Percentiles rank a stretch among this genome's conserved stretches.
phyloP scores from a whole-genome alignment of 2,113 vertebrate species.

The Anthoscopus minutus region DNA sequence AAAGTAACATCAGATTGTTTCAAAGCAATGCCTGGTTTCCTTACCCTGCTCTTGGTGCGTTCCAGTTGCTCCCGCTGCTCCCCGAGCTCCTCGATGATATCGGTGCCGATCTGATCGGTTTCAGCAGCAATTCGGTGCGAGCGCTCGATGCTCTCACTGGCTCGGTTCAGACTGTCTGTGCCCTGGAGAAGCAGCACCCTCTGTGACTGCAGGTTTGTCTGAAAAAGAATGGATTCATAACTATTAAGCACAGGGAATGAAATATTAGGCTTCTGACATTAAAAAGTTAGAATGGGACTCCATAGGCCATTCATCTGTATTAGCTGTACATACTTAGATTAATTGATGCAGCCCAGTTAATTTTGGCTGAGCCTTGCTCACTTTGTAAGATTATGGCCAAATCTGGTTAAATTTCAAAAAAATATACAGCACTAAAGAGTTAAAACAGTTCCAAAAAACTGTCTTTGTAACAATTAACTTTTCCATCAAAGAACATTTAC shows the following conservation, averaged over 20 bases:
- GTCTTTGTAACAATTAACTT: background rate
- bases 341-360: background rate
- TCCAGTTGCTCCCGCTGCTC: conserved; percentile 94
- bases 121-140: conserved; percentile 88
- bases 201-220: conserved; percentile 86
- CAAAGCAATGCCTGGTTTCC: background rate
- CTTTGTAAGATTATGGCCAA: background rate
- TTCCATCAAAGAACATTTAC: background rate
- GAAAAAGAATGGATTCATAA: background rate
- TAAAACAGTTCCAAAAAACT: background rate
- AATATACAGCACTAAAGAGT: background rate
- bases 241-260: background rate
- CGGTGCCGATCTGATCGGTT: conserved; percentile 87
- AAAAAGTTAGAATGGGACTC: background rate
- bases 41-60: conserved; percentile 85
- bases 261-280: background rate
- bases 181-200: conserved; percentile 89
- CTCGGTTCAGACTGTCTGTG: conserved; percentile 83
- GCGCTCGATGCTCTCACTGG: conserved; percentile 88
- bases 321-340: background rate
- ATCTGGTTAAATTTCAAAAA: background rate
- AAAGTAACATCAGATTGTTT: background rate
- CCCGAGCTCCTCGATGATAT: conserved; percentile 94
- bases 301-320: background rate
- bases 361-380: background rate